Evolutionary conservation across 2,113 vertebrate species (phyloP).

Genomic region (Muntiacus reevesi): DNA sequence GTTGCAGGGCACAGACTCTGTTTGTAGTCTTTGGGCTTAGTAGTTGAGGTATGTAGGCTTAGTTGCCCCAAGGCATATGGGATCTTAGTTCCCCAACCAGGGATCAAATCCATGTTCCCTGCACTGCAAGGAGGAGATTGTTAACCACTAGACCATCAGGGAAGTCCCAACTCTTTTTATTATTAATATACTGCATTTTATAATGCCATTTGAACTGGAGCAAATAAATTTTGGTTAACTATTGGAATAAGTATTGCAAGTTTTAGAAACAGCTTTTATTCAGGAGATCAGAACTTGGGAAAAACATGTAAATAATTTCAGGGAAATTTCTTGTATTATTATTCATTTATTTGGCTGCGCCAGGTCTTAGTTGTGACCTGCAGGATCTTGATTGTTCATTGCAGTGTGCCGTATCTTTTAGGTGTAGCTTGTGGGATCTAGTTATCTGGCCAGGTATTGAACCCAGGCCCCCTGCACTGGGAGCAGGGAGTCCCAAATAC

Average conservation of each 20-base stretch:
- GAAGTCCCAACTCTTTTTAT: neutral
- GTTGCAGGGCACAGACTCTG: neutral
- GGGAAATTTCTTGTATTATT: neutral
- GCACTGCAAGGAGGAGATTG: neutral
- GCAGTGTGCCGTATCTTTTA: neutral
- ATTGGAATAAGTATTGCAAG: neutral
- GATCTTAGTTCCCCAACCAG: neutral
- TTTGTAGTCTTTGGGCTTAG: neutral
- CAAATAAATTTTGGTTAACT: neutral
- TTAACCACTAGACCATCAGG: neutral
- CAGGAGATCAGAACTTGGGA: neutral
- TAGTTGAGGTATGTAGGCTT: neutral
- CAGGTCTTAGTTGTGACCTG: neutral
- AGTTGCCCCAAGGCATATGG: neutral
- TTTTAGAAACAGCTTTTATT: neutral
- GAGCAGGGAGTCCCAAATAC: neutral
- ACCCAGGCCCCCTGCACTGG: neutral
- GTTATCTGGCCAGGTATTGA: neutral
- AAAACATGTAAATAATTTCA: neutral
- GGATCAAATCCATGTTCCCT: neutral
- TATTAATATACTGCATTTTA: neutral
- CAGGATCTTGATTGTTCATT: neutral
- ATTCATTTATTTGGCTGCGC: neutral
- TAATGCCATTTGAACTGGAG: neutral
- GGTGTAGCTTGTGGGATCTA: neutral